Percentiles rank a stretch among this genome's conserved stretches.
These are phyloP conservation scores for Melikaiella ostensackeni DNA, from an alignment of 2,888 invertebrate species.

Conservation along the genomic window DNA sequence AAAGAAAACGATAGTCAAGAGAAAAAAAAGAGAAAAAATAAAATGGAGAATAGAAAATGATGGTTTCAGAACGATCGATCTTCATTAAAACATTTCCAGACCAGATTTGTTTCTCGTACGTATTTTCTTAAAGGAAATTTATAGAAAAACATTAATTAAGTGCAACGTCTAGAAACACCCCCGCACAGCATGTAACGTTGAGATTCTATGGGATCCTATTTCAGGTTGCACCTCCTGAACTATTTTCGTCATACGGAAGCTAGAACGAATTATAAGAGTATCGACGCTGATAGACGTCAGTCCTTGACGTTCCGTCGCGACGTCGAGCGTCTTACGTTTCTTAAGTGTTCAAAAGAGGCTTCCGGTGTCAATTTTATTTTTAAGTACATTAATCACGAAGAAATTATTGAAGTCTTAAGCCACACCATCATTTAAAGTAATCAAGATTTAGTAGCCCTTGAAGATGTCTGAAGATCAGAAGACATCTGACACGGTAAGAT, in stretches of 20 bases:
- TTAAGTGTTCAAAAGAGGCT: constrained; percentile 27
- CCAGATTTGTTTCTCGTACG: not conserved
- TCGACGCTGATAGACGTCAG: constrained; percentile 40
- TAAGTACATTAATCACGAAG: not conserved
- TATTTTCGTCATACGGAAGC: constrained; percentile 29
- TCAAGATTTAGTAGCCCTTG: constrained; percentile 11
- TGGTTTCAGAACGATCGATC: not conserved
- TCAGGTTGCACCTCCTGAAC: constrained; percentile 22
- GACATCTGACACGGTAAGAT: not conserved
- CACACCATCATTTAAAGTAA: not conserved
- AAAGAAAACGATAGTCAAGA: too few species aligned
- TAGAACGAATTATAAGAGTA: constrained; percentile 36
- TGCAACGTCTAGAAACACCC: not conserved
- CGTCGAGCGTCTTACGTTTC: constrained; percentile 28
- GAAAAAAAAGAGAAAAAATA: too few species aligned
- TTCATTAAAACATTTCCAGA: not conserved
- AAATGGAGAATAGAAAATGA: not conserved
- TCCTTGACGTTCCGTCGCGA: constrained; percentile 40
- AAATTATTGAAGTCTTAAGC: constrained; percentile 12
- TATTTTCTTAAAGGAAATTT: not conserved
- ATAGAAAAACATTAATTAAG: not conserved
- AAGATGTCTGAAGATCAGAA: constrained; percentile 15
- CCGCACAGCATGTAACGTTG: not conserved
- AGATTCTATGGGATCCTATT: constrained; percentile 19
- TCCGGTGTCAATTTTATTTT: constrained; percentile 36